phyloP scores from a whole-genome alignment of 1,140 invertebrate species.

The Eumeta japonica region DNA sequence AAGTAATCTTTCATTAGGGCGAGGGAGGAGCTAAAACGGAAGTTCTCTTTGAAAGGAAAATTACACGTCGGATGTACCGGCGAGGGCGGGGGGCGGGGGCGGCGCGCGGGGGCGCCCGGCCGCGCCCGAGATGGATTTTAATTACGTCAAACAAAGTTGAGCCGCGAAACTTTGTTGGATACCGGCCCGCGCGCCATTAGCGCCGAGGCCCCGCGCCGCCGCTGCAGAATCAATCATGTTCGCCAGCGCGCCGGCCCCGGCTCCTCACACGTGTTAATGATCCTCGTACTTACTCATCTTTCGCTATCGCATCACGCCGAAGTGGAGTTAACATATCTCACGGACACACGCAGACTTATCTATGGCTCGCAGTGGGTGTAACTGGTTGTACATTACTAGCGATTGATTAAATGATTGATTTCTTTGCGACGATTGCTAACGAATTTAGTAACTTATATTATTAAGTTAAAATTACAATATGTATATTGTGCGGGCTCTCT shows the following conservation, averaged over 20 bases:
- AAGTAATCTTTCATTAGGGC: conserved; percentile 56
- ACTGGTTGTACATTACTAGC: too few species aligned
- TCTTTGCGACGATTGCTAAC: too few species aligned
- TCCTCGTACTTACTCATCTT: neutral
- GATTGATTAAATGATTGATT: too few species aligned
- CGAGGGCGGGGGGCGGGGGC: conserved; percentile 31
- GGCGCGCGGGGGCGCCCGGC: too few species aligned
- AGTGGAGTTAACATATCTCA: too few species aligned
- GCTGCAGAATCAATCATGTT: conserved; percentile 32
- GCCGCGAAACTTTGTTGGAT: conserved; percentile 25
- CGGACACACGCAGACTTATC: too few species aligned
- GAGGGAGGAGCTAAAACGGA: conserved; percentile 52
- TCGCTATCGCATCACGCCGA: conserved; percentile 1
- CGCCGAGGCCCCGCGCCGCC: neutral
- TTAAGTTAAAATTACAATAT: too few species aligned
- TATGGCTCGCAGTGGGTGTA: too few species aligned
- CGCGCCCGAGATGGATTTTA: conserved; percentile 55
- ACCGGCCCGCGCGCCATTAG: conserved; percentile 5
- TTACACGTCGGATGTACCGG: conserved; percentile 48
- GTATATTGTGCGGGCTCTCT: too few species aligned
- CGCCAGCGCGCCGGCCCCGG: too few species aligned
- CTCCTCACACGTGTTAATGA: conserved; percentile 3
- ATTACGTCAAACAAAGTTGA: conserved; percentile 54
- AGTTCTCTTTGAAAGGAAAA: conserved; percentile 57
- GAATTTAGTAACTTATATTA: too few species aligned